phyloP scores from a whole-genome alignment of 2,888 invertebrate species.

The Tetropium fuscum region DNA sequence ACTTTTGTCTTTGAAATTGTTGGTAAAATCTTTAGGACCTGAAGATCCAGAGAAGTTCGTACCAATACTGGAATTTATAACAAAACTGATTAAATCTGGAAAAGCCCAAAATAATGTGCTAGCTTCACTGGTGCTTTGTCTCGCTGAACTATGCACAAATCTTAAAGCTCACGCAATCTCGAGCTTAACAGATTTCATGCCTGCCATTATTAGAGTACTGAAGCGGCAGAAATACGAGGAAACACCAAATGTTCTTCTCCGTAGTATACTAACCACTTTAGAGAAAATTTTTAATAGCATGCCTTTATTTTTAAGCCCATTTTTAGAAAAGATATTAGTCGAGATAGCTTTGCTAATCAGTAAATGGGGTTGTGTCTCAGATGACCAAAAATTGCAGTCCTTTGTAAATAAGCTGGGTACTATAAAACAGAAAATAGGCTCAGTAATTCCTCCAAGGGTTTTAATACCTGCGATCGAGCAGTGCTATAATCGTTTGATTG shows the following conservation, averaged over 20 bases:
- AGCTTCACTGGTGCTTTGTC: constrained; percentile 80
- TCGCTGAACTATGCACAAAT: constrained; percentile 83
- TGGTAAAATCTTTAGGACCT: constrained; percentile 80
- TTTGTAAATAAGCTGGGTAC: constrained; percentile 71
- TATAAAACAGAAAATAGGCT: constrained; percentile 77
- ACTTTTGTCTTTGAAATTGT: constrained; percentile 82
- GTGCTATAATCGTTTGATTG: constrained; percentile 73
- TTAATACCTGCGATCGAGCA: constrained; percentile 80
- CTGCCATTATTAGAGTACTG: constrained; percentile 76
- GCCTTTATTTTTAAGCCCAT: constrained; percentile 87
- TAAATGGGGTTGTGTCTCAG: constrained; percentile 40
- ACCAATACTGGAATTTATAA: constrained; percentile 75
- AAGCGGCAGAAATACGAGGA: constrained; percentile 72
- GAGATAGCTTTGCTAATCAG: constrained; percentile 71
- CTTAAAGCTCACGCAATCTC: constrained; percentile 82
- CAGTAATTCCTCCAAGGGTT: constrained; percentile 78
- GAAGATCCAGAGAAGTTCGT: constrained; percentile 79
- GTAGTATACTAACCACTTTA: constrained; percentile 82
- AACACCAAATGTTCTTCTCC: constrained; percentile 72
- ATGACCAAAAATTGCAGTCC: constrained; percentile 61
- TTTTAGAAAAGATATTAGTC: constrained; percentile 78
- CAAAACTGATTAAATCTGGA: constrained; percentile 70
- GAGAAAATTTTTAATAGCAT: constrained; percentile 86
- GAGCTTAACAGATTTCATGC: constrained; percentile 84
- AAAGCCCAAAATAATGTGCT: constrained; percentile 73